These are phyloP conservation scores for Digitonthophagus gazella DNA, from an alignment of 2,888 invertebrate species.

Conservation along the genomic window DNA sequence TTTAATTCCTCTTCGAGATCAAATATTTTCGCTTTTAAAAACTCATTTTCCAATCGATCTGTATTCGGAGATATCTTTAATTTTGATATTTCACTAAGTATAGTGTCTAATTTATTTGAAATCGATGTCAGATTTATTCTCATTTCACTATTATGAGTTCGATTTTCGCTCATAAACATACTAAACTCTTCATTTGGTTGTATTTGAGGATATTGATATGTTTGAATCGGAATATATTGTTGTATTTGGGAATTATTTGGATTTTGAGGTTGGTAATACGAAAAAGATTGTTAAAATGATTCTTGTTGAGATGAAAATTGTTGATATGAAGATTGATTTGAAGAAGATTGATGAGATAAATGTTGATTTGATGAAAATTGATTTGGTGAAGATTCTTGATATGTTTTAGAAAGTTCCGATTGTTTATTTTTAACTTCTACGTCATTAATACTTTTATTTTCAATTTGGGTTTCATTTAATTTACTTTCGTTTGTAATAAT, in stretches of 20 bases:
- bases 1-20: constrained; percentile 38
- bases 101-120: constrained; percentile 62
- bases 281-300: constrained; percentile 22
- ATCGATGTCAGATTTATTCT: constrained; percentile 63
- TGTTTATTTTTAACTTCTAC: neutral
- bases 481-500: constrained; percentile 14
- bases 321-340: too few species aligned
- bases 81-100: constrained; percentile 55
- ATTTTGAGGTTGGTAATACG: constrained; percentile 21
- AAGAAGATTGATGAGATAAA: constrained; percentile 17
- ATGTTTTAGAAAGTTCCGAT: neutral
- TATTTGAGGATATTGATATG: neutral
- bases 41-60: constrained; percentile 38
- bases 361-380: neutral
- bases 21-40: constrained; percentile 47
- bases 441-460: constrained; percentile 3
- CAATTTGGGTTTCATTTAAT: neutral
- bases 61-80: constrained; percentile 25
- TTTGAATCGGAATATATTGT: neutral
- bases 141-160: constrained; percentile 66
- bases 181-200: constrained; percentile 43
- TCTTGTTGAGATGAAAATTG: too few species aligned
- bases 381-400: neutral
- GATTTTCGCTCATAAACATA: constrained; percentile 59
- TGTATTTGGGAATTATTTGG: constrained; percentile 22